Evolutionary conservation across 35 echinoderm and acorn worm genomes (phyloP), one percentile per base, ranked within the genome.

Genomic region (Heliocidaris erythrogramma): DNA sequence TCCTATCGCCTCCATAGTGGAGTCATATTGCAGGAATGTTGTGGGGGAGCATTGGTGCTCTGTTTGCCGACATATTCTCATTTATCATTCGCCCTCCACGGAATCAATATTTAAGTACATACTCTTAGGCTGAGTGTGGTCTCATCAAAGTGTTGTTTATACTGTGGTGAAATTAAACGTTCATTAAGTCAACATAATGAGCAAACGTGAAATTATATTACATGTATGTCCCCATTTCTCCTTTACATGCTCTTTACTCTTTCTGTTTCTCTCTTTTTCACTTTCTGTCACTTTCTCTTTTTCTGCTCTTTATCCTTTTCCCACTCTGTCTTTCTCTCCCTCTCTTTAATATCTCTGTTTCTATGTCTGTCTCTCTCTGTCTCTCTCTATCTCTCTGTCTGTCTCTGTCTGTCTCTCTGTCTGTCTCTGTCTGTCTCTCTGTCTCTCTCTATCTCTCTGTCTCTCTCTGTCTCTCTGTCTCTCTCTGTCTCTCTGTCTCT

Each of bases 121-220:
- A 48, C 31, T 48, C 31, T 48, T 42, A 3, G 65, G 29, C 31
- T 7, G 87, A 89, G 31, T 42, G 87, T 32, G 7, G 17, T 17
- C 87, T 89, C 87, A 89, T 89, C 87, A 89, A 47, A 89, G 87
- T 47, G 31, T 48, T 89, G 87, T 89, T 89, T 89, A 89, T 48
- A 4, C 30, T 89, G 87, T 17, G 32, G 32, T 18, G 31, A 48
- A 89, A 89, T 89, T 48, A 89, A 32, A 24, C 87, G 18, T 4
- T 47, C 87, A 89, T 89, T 89, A 89, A 89, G 87, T 30, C 87
- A 89, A 48, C 65, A 89, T 13, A n/a, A 17, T 32, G 87, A 89
- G 87, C 87, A 89, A 89, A 89, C 87, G 42, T 32, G 30, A 89
- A 89, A 89, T 32, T 42, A 89, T 89, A 89, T 89, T 47, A n/a